phyloP scores from a whole-genome alignment of 2,888 invertebrate genomes.

The Erebia aethiops region DNA sequence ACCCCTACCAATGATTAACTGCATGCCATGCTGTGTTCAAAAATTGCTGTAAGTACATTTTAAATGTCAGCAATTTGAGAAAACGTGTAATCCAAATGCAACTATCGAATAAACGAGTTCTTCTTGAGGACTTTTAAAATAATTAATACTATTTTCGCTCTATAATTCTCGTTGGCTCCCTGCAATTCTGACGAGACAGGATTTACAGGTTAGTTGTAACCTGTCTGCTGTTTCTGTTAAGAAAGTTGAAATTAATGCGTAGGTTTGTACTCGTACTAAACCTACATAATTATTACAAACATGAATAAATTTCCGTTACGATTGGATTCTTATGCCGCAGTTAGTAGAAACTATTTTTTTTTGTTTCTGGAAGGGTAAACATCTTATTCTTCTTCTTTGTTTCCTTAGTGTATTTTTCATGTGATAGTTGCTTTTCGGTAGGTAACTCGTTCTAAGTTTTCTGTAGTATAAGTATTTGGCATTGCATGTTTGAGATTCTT shows the following conservation, averaged over 20 bases:
- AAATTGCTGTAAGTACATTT: slow-evolving; percentile 4
- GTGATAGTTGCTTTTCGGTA: background rate
- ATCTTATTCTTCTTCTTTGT: background rate
- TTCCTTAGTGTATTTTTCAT: too few species aligned
- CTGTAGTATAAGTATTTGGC: too few species aligned
- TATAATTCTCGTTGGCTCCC: slow-evolving; percentile 42
- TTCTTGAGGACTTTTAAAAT: slow-evolving; percentile 38
- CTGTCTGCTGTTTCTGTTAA: slow-evolving; percentile 40
- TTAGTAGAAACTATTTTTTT: background rate
- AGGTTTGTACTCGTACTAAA: slow-evolving; percentile 40
- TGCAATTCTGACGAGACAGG: slow-evolving; percentile 42
- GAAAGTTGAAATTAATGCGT: slow-evolving; percentile 43
- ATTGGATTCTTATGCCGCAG: background rate
- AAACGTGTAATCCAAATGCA: slow-evolving; percentile 26
- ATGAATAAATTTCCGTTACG: slow-evolving; percentile 9
- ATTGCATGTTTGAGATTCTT: too few species aligned
- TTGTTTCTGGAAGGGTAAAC: background rate
- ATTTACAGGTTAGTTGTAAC: slow-evolving; percentile 41
- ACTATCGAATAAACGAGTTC: slow-evolving; percentile 36
- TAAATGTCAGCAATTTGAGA: slow-evolving; percentile 28
- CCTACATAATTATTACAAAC: slow-evolving; percentile 23
- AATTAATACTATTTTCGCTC: slow-evolving; percentile 42
- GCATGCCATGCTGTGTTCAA: background rate
- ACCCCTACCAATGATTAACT: background rate
- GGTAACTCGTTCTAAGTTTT: too few species aligned